Evolutionary conservation across 2,888 invertebrate genomes (phyloP).

Genomic region (Scaptomyza caliginosa): DNA sequence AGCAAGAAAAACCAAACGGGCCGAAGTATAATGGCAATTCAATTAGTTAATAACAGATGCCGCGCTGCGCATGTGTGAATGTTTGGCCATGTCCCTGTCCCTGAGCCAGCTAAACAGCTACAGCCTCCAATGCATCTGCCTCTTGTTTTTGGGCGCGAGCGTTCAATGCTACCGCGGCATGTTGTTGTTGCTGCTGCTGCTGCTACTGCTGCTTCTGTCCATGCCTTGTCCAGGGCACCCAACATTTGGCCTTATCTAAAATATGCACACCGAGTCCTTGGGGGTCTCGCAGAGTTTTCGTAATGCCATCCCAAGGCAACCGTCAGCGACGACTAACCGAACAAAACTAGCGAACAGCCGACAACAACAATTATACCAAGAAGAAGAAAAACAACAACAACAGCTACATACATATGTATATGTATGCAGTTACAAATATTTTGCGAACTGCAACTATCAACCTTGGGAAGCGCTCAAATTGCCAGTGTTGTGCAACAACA

Average conservation of each 20-base stretch:
- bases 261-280: constrained; percentile 76
- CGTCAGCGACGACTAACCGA: constrained; percentile 21
- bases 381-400: constrained; percentile 32
- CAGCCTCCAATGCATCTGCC: constrained; percentile 5
- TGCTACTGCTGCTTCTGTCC: not conserved
- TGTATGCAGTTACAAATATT: constrained; percentile 43
- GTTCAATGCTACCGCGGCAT: constrained; percentile 37
- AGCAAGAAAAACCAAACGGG: constrained; percentile 15
- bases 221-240: constrained; percentile 52
- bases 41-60: constrained; percentile 70
- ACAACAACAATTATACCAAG: constrained; percentile 27
- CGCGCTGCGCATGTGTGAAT: constrained; percentile 67
- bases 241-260: constrained; percentile 79
- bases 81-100: constrained; percentile 68
- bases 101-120: constrained; percentile 37
- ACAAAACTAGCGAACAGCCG: constrained; percentile 22
- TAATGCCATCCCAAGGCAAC: constrained; percentile 69
- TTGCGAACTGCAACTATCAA: constrained; percentile 41
- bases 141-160: constrained; percentile 39
- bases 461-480: constrained; percentile 41
- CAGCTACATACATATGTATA: constrained; percentile 20
- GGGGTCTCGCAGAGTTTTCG: constrained; percentile 65
- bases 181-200: not conserved
- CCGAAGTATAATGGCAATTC: constrained; percentile 56
- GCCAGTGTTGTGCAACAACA: constrained; percentile 42